phyloP scores from a whole-genome alignment of 2,797 vertebrate genomes.

The Apogon talboti region DNA sequence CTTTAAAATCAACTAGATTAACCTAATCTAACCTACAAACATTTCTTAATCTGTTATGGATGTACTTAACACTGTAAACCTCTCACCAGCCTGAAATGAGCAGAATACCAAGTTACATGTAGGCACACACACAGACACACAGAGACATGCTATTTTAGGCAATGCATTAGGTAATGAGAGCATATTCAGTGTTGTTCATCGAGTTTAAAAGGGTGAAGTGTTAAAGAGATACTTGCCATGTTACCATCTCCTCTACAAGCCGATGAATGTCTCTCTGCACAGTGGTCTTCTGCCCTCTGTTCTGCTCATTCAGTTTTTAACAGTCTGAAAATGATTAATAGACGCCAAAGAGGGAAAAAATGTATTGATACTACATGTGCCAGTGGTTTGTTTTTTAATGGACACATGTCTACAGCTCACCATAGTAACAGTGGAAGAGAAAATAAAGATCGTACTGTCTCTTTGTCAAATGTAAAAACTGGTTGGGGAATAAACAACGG shows the following conservation, averaged over 20 bases:
- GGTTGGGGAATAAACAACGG: slow-evolving; percentile 70
- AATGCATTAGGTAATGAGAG: slow-evolving; percentile 39
- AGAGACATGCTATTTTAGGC: slow-evolving; percentile 6
- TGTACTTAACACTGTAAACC: slow-evolving; percentile 14
- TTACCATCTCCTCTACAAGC: slow-evolving; percentile 52
- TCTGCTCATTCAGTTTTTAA: slow-evolving; percentile 28
- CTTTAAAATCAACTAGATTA: slow-evolving; percentile 3
- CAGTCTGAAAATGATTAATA: slow-evolving; percentile 53
- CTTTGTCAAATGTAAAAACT: slow-evolving; percentile 77
- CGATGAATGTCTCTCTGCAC: slow-evolving; percentile 40
- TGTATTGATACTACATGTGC: slow-evolving; percentile 29
- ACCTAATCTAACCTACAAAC: slow-evolving; percentile 6
- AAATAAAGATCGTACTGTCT: slow-evolving; percentile 75
- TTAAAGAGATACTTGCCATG: slow-evolving; percentile 75
- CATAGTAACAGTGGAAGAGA: slow-evolving; percentile 55
- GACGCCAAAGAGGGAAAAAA: slow-evolving; percentile 24
- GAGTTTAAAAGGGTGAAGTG: slow-evolving; percentile 45
- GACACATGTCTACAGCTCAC: slow-evolving; percentile 57
- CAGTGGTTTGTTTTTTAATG: slow-evolving; percentile 52
- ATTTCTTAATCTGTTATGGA: slow-evolving; percentile 11
- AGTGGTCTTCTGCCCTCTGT: slow-evolving; percentile 52
- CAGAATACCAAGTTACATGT: neutral
- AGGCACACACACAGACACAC: slow-evolving; percentile 12
- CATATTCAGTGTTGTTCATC: slow-evolving; percentile 34
- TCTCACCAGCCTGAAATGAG: neutral